Base-by-base conservation (phyloP, 2,888 invertebrate species). In the Drosophila nr. medialis region DNA sequence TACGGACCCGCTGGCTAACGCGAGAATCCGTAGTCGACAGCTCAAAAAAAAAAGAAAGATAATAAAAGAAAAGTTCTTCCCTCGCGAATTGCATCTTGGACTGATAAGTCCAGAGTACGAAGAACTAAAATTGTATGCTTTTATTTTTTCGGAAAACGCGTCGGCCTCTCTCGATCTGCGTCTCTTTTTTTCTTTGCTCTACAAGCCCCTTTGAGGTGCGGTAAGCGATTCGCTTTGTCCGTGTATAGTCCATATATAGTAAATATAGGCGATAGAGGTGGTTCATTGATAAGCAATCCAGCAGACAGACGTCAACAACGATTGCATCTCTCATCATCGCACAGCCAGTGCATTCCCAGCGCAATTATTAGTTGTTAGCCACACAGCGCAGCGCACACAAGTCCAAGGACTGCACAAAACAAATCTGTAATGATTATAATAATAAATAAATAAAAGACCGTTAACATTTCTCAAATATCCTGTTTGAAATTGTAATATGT, bases 1-100 rank as follows among this genome's bases (percentile, higher is more conserved):
- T 78, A 88, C 88, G 83, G 85, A 88, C 72, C 83, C 83, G 72
- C 83, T 88, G 71, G 78, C 83, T 89, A 65, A 75, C 88, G 69
- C 80, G 84, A 81, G 70, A 74, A 72, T 64, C 61, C 70, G 51
- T 45, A 64, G 36, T 32, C 53, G 38, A 54, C 54, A 51, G 49
- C 61, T 60, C 51, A 67, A 54, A 65, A 51, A 36, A 36, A 64
- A 64, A 58, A 70, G 15, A 27, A 59, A 65, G 32, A 32, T 32
- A 32, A 32, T 32, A 32, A 36, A 1, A 13, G 48, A 49, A 42
- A 15, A 30, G 54, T 24, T 75, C 59, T 74, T 48, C 50, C 61
- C 10, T 36, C 51, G 64, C 64, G 63, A 67, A 70, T 50, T 66
- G 63, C 63, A 78, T 61, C 70, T 66, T 15, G 32, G 45, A 36